Evolutionary conservation across 2,797 vertebrate species (phyloP), one percentile per base, ranked within the genome.

Genomic region (Macrochelys suwanniensis): DNA sequence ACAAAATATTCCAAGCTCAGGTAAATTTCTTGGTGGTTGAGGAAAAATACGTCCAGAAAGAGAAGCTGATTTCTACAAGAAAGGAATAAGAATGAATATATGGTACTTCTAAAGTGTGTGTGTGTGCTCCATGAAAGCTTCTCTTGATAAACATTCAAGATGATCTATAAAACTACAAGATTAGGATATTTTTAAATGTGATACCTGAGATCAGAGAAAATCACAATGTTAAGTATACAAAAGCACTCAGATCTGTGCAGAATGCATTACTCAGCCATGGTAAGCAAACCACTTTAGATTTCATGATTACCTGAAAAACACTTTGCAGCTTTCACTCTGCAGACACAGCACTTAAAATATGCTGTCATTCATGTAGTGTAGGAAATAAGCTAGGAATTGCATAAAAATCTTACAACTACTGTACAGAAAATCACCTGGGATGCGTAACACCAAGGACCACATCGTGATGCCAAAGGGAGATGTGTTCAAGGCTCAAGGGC

Each of bases 231-330:
- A 94, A 95, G 82, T 96, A 92, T 78, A 96, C 85, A 94, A 96
- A 96, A 97, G 79, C 90, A 93, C 92, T 96, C 89, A 42, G 95
- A 50, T 96, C 87, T 96, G 82, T 93, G 88, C 81, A 76, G 86
- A 96, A 96, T 96, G 82, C 77, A 92, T 97, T 95, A 95, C 81
- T 90, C 89, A 93, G 90, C 79, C 87, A 84, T 88, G 68, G 93
- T 96, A 96, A 96, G 93, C 88, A 91, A 10, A 56, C 77, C 82
- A 95, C 95, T 97, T 96, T 95, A 97, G 96, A 97, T 97, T 97
- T 94, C 90, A 57, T 93, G 95, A 97, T 95, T 97, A 93, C 84
- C 92, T 97, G 90, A 94, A 94, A 96, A 97, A 92, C 91, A 92
- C 93, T 96, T 95, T 94, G 71, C 33, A n/a, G 59, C 90, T 95